phyloP scores from a whole-genome alignment of 2,797 vertebrate species.

The Pristis pectinata region DNA sequence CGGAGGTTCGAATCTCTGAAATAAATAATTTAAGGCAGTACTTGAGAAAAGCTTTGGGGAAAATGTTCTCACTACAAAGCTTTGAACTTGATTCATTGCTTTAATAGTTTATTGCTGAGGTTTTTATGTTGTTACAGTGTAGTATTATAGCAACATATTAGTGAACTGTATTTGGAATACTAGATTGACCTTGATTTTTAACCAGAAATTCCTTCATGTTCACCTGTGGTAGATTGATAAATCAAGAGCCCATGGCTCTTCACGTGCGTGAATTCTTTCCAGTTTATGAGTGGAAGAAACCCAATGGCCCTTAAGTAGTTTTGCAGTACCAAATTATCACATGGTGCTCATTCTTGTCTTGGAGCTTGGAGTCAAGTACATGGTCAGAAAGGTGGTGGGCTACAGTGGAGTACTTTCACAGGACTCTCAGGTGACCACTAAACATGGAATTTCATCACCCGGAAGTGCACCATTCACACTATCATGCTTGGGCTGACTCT shows the following conservation, averaged over 20 bases:
- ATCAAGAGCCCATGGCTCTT: background rate
- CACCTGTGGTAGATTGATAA: background rate
- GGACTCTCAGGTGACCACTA: no score
- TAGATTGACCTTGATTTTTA: background rate
- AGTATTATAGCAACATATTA: background rate
- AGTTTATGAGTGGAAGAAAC: background rate
- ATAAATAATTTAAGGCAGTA: background rate
- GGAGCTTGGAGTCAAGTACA: no score
- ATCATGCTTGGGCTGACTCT: no score
- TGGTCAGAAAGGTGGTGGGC: no score
- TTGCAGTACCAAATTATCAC: no score
- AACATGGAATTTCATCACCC: no score
- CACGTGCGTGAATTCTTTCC: background rate
- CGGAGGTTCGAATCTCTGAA: conserved; percentile 63
- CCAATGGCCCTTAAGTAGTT: no score
- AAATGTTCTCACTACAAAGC: background rate
- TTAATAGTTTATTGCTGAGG: background rate
- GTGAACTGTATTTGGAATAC: background rate
- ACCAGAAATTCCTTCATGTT: background rate
- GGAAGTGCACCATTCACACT: no score
- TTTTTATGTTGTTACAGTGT: background rate
- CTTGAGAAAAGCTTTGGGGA: background rate
- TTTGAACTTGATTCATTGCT: background rate
- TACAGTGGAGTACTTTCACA: no score
- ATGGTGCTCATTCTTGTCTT: no score